Conservation (phyloP, 1,140 invertebrate genomes). For the Diorhabda elongata region DNA sequence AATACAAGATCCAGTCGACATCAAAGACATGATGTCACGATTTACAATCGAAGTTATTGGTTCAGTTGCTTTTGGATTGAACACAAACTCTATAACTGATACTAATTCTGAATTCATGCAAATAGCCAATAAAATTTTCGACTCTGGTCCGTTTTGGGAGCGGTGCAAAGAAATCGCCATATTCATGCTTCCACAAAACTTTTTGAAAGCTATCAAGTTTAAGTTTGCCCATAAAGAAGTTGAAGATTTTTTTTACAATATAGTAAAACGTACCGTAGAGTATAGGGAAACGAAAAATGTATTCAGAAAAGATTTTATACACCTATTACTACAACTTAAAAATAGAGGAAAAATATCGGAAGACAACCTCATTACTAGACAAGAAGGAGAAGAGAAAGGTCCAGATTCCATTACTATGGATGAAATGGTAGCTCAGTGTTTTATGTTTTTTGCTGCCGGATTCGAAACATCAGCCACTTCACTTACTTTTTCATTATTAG, state of each 20-base stretch:
- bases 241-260: slow-evolving; percentile 47
- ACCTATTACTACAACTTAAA: slow-evolving; percentile 46
- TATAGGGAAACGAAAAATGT: slow-evolving; percentile 48
- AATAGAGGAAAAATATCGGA: neutral
- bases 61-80: slow-evolving; percentile 56
- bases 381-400: no score
- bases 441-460: slow-evolving; percentile 53
- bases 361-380: neutral
- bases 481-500: slow-evolving; percentile 50
- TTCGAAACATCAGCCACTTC: slow-evolving; percentile 52
- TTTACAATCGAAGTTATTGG: slow-evolving; percentile 47
- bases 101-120: slow-evolving; percentile 46
- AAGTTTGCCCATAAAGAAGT: neutral
- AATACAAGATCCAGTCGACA: slow-evolving; percentile 45
- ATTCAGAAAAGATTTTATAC: slow-evolving; percentile 51
- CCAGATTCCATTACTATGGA: slow-evolving; percentile 15
- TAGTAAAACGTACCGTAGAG: slow-evolving; percentile 47
- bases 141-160: neutral
- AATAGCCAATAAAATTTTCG: neutral
- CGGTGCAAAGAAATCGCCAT: no score
- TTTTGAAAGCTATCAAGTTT: no score
- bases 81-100: slow-evolving; percentile 52
- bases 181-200: no score
- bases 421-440: slow-evolving; percentile 44
- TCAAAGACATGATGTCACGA: slow-evolving; percentile 49